These are phyloP conservation scores for Leucophenga varia DNA, from an alignment of 1,140 invertebrate genomes.

Conservation along the genomic window DNA sequence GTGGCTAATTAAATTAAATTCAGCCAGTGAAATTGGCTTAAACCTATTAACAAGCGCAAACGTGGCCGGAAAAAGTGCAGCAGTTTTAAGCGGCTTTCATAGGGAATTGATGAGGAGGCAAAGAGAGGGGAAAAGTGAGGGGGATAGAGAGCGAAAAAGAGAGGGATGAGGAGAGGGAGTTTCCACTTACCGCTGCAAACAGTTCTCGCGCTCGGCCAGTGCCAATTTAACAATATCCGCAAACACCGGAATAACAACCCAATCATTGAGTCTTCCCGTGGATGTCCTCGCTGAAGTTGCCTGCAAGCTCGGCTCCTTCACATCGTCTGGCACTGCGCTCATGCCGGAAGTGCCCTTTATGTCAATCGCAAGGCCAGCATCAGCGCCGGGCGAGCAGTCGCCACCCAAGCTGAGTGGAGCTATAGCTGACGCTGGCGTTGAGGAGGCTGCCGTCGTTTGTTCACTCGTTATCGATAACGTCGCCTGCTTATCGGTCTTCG, in stretches of 20 bases:
- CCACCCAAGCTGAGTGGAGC: no score
- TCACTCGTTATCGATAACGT: no score
- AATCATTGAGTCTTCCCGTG: slow-evolving; percentile 9
- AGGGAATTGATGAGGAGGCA: not conserved
- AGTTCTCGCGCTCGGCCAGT: slow-evolving; percentile 4
- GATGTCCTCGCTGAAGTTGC: not conserved
- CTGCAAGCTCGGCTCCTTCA: no score
- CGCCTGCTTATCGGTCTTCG: no score
- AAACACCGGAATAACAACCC: slow-evolving; percentile 16
- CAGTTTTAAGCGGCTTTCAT: no score
- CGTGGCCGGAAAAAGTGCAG: no score
- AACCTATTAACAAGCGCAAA: no score
- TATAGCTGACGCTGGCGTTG: no score
- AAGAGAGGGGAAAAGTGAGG: not conserved
- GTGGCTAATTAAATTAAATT: no score
- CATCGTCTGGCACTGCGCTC: not conserved
- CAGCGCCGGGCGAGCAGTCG: no score
- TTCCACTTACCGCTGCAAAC: slow-evolving; percentile 5
- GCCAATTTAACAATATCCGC: slow-evolving; percentile 14
- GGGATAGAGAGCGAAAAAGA: not conserved
- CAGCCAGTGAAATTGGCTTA: no score
- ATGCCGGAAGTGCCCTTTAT: not conserved
- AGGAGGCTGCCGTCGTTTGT: no score
- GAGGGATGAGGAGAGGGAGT: not conserved
- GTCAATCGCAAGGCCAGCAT: not conserved